These are phyloP conservation scores for Lagria hirta DNA, from an alignment of 2,888 invertebrate genomes.

Conservation along the genomic window DNA sequence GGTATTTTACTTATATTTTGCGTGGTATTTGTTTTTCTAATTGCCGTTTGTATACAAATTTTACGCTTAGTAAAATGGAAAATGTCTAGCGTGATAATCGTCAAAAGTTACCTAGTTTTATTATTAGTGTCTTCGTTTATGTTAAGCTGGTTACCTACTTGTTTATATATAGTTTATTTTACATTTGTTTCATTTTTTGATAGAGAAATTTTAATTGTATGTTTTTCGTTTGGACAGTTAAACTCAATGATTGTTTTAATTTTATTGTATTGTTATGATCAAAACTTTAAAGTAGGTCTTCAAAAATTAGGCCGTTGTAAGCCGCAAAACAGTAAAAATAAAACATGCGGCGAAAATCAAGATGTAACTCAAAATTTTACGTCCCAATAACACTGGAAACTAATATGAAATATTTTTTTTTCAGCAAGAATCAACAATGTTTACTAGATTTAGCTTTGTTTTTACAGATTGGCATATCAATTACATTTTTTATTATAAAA, in stretches of 20 bases:
- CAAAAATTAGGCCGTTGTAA: slow-evolving; percentile 5
- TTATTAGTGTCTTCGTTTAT: too few relatives aligned
- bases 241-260: slow-evolving; percentile 9
- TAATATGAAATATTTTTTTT: too few relatives aligned
- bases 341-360: not conserved
- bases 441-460: too few relatives aligned
- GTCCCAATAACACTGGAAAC: too few relatives aligned
- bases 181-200: slow-evolving; percentile 2
- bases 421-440: too few relatives aligned
- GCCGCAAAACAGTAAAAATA: too few relatives aligned
- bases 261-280: slow-evolving; percentile 8
- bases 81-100: not conserved
- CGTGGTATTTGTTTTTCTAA: slow-evolving; percentile 6
- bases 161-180: slow-evolving; percentile 8
- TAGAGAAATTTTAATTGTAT: not conserved
- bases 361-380: too few relatives aligned
- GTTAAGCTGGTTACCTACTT: slow-evolving; percentile 9
- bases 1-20: too few relatives aligned
- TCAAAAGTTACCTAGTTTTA: slow-evolving; percentile 3
- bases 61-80: slow-evolving; percentile 9
- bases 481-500: too few relatives aligned
- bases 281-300: slow-evolving; percentile 7
- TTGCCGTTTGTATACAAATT: slow-evolving; percentile 11
- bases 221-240: slow-evolving; percentile 9
- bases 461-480: too few relatives aligned